Evolutionary conservation across 1,140 invertebrate genomes (phyloP).

Genomic region (Charaxes varanes): DNA sequence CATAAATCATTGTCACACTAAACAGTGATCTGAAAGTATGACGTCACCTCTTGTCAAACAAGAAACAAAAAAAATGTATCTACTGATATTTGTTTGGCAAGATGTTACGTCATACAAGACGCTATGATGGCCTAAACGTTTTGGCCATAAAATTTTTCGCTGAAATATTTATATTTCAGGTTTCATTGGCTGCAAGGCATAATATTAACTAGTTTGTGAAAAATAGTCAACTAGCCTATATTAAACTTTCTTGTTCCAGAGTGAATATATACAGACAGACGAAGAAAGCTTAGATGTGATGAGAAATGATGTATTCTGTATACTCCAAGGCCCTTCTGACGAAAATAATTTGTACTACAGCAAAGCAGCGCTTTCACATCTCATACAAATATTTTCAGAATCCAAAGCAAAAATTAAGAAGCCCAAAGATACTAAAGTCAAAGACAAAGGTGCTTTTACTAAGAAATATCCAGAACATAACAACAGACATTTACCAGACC

Average conservation of each 20-base stretch:
- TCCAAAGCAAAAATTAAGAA: conserved; percentile 51
- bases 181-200: no score
- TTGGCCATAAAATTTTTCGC: no score
- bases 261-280: conserved; percentile 52
- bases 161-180: no score
- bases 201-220: no score
- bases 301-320: conserved; percentile 46
- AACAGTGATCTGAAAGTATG: no score
- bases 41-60: no score
- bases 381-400: conserved; percentile 72
- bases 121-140: no score
- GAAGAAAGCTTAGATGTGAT: conserved; percentile 50
- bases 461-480: conserved; percentile 74
- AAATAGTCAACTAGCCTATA: no score
- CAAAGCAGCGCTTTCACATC: conserved; percentile 77
- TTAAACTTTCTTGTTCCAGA: conserved; percentile 44
- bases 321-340: conserved; percentile 51
- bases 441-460: conserved; percentile 56
- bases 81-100: no score
- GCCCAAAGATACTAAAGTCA: conserved; percentile 22
- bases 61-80: no score
- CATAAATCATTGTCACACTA: no score
- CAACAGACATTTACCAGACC: conserved; percentile 53
- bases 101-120: no score
- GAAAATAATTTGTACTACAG: conserved; percentile 43